Percentiles rank a stretch among this genome's conserved stretches.
phyloP scores from a whole-genome alignment of 2,797 vertebrate species.

The Pangasius krempfi region DNA sequence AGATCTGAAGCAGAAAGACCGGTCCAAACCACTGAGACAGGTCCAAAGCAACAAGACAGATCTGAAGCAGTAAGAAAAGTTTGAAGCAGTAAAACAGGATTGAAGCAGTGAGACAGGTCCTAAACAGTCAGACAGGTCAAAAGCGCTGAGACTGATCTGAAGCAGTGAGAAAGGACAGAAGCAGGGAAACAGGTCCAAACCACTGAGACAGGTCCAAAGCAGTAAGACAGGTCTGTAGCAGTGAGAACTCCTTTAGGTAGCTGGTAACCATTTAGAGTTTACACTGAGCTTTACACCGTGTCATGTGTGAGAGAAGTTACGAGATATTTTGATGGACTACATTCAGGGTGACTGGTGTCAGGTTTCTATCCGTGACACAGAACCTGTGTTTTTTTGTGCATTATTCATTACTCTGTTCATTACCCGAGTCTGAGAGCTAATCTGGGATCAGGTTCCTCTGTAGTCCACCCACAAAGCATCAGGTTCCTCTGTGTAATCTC shows the following conservation, averaged over 20 bases:
- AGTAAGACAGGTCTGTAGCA: not conserved
- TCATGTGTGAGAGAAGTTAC: no score
- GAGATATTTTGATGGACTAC: no score
- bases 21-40: no score
- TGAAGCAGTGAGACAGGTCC: not conserved
- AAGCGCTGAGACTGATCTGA: not conserved
- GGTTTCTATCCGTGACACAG: not conserved
- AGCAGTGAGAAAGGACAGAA: not conserved
- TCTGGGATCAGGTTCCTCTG: not conserved
- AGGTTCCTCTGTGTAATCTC: constrained; percentile 9
- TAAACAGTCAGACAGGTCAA: not conserved
- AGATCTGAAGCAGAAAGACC: no score
- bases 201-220: no score
- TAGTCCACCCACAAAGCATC: not conserved
- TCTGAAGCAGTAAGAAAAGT: no score
- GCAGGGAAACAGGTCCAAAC: not conserved
- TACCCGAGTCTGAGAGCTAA: not conserved
- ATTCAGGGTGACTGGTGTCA: not conserved
- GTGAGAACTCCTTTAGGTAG: not conserved
- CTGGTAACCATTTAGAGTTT: not conserved
- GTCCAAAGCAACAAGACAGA: no score
- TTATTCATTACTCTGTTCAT: constrained; percentile 3
- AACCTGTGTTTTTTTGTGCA: not conserved
- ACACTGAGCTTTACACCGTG: not conserved
- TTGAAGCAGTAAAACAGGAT: no score